Percentiles rank a stretch among this genome's conserved stretches.
These are phyloP conservation scores for Schizaphis graminum DNA, from an alignment of 2,888 invertebrate genomes.

Conservation along the genomic window DNA sequence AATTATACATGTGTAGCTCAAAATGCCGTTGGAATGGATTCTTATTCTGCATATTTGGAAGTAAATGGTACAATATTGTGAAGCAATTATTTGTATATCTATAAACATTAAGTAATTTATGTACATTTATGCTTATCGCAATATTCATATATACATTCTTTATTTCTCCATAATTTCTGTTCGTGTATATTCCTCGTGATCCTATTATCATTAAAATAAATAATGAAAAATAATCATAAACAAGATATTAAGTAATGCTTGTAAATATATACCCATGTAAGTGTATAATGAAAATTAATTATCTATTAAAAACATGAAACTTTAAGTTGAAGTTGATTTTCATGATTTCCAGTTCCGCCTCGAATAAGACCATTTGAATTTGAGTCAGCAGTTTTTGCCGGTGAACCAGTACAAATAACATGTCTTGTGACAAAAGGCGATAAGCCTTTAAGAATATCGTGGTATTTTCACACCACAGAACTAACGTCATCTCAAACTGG, in stretches of 20 bases:
- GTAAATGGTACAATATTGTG: conserved; percentile 54
- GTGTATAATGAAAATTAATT: background rate
- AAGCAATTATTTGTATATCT: background rate
- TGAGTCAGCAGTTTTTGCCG: conserved; percentile 76
- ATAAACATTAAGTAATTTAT: conserved; percentile 13
- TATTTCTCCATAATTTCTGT: background rate
- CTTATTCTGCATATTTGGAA: conserved; percentile 74
- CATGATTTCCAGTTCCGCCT: conserved; percentile 75
- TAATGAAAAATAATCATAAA: background rate
- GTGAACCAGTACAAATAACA: conserved; percentile 76
- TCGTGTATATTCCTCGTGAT: background rate
- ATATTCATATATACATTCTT: background rate
- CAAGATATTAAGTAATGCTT: background rate
- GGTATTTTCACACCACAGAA: conserved; percentile 62
- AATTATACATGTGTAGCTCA: conserved; percentile 71
- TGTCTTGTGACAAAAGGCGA: conserved; percentile 80
- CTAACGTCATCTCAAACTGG: conserved; percentile 58
- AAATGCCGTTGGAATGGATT: conserved; percentile 77
- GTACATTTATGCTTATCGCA: background rate
- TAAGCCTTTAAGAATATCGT: conserved; percentile 78
- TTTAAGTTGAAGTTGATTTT: background rate
- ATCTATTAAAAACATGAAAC: background rate
- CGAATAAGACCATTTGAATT: conserved; percentile 77
- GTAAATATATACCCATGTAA: background rate
- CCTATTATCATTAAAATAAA: background rate